phyloP scores from a whole-genome alignment of 2,888 invertebrate species.

The Agrochola litura region DNA sequence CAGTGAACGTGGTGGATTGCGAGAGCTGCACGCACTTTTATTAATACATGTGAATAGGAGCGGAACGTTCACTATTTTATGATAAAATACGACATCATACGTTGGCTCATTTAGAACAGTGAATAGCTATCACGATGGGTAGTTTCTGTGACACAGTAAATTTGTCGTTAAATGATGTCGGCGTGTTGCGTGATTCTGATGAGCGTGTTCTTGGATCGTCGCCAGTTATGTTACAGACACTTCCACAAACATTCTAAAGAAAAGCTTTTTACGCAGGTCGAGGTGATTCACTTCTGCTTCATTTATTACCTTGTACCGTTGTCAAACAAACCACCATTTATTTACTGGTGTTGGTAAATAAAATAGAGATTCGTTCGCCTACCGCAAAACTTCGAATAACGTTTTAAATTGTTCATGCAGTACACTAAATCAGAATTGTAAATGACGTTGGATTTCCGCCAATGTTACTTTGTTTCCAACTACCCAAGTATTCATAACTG shows the following conservation, averaged over 20 bases:
- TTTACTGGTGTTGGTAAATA: constrained; percentile 67
- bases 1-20: constrained; percentile 60
- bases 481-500: constrained; percentile 78
- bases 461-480: constrained; percentile 85
- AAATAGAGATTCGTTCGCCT: constrained; percentile 63
- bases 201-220: constrained; percentile 79
- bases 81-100: constrained; percentile 65
- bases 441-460: constrained; percentile 86
- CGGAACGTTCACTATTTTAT: constrained; percentile 46
- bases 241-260: constrained; percentile 76
- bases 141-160: constrained; percentile 77
- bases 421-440: constrained; percentile 84
- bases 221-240: constrained; percentile 79
- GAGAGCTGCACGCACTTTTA: constrained; percentile 50
- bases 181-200: constrained; percentile 82
- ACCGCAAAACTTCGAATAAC: constrained; percentile 72
- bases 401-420: constrained; percentile 82
- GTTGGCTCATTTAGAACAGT: constrained; percentile 68
- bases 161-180: constrained; percentile 83
- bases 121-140: constrained; percentile 71
- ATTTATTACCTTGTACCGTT: constrained; percentile 73
- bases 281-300: constrained; percentile 73
- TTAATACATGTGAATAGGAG: constrained; percentile 58
- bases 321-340: constrained; percentile 72
- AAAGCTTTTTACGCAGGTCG: constrained; percentile 76